Evolutionary conservation across 2,797 vertebrate species (phyloP).

Genomic region (Sebastes paucispinis): DNA sequence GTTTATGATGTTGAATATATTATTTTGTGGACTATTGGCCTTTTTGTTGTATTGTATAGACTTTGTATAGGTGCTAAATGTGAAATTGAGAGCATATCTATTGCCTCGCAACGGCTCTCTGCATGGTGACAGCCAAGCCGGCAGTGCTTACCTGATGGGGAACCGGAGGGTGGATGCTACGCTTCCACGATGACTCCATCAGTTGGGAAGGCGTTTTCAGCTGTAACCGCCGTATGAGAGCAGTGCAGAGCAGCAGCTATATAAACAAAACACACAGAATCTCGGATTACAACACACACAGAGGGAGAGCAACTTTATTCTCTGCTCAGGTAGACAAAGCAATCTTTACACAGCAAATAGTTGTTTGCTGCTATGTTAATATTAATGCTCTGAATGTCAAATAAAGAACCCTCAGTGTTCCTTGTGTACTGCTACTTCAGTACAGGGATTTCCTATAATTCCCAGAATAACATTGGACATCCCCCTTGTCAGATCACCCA

Average conservation of each 20-base stretch:
- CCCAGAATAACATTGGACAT: neutral
- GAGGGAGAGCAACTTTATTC: neutral
- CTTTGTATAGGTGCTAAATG: neutral
- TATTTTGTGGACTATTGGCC: neutral
- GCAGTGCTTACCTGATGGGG: neutral
- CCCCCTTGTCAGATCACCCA: neutral
- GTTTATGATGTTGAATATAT: neutral
- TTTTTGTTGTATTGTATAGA: neutral
- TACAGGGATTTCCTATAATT: neutral
- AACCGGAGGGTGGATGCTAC: neutral
- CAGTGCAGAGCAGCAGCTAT: neutral
- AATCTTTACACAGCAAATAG: neutral
- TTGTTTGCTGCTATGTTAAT: neutral
- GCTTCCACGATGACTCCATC: neutral
- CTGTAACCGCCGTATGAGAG: neutral
- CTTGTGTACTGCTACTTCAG: neutral
- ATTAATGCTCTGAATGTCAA: neutral
- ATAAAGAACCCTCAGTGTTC: neutral
- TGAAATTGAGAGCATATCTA: neutral
- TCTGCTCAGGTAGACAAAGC: neutral
- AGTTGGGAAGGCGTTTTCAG: rapidly evolving
- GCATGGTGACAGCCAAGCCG: neutral
- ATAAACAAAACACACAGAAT: neutral
- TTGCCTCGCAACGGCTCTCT: neutral
- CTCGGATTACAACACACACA: neutral